Evolutionary conservation across 1,140 invertebrate species (phyloP).

Genomic region (Drosophila subobscura): DNA sequence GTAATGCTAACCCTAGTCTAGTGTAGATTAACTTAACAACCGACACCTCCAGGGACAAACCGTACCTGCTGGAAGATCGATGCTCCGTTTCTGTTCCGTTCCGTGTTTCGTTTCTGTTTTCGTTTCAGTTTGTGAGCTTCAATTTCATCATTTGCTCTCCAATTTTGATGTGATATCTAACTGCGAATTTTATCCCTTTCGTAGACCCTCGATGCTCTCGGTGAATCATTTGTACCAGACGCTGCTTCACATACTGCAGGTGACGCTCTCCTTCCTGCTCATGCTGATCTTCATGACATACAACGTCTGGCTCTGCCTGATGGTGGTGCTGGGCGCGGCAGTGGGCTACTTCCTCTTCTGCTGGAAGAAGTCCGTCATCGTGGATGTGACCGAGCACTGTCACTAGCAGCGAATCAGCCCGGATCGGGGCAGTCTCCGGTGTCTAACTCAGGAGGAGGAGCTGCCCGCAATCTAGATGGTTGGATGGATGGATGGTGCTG

Average conservation of each 20-base stretch:
- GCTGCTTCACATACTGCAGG: slow-evolving; percentile 94
- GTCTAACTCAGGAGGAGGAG: slow-evolving; percentile 37
- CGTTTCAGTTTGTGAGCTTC: slow-evolving; percentile 9
- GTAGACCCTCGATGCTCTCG: slow-evolving; percentile 91
- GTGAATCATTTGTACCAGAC: slow-evolving; percentile 93
- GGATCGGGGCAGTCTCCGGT: slow-evolving; percentile 41
- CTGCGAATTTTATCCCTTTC: neutral
- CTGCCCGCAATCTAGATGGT: slow-evolving; percentile 8
- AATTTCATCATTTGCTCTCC: slow-evolving; percentile 11
- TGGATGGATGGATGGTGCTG: slow-evolving; percentile 17
- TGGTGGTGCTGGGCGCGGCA: slow-evolving; percentile 94
- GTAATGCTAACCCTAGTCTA: neutral
- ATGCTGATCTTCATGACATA: slow-evolving; percentile 99
- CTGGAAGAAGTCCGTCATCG: slow-evolving; percentile 94
- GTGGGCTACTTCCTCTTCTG: slow-evolving; percentile 97
- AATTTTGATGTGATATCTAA: neutral
- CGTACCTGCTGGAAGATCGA: neutral
- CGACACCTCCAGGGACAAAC: neutral
- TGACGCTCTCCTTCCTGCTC: slow-evolving; percentile 95
- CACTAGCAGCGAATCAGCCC: slow-evolving; percentile 86
- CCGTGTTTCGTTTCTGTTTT: slow-evolving; percentile 4
- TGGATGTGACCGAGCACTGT: slow-evolving; percentile 97
- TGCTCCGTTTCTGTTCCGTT: neutral
- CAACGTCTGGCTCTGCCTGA: slow-evolving; percentile 96
- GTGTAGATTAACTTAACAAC: slow-evolving; percentile 15